Evolutionary conservation across 2,888 invertebrate species (phyloP), one percentile per base, ranked within the genome.

Genomic region (Ypsolopha sequella): DNA sequence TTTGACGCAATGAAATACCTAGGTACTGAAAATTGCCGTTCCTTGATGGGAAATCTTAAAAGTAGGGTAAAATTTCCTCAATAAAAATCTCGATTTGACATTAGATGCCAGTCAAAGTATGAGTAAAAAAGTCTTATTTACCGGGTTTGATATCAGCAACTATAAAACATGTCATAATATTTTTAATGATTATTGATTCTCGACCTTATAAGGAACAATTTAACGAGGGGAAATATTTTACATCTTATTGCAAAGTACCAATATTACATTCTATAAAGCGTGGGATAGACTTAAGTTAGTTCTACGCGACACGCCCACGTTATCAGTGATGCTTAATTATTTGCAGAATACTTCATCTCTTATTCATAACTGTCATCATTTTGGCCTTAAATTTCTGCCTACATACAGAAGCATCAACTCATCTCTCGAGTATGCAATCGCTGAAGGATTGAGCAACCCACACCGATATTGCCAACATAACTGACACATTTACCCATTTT

Each of bases 401-500:
- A 85, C 82, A 65, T 65, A 55, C 69, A 66, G 66, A 68, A 68
- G 63, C 62, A 41, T 35, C 38, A 43, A 74, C 68, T 76, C 80
- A 80, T 79, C 78, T 73, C 63, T 65, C 55, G 53, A 65, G 67
- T 69, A 73, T 73, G 56, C 50, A 9, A 13, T 46, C 44, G 70
- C 71, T 73, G 66, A 64, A 73, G 69, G 62, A 60, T 74, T 78
- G 70, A 65, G 73, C 74, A 78, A 75, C 73, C 73, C 66, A 74
- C 73, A 66, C 68, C 53, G 60, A 9, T 47, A 39, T 51, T 60
- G 66, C 56, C 48, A 58, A 65, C 58, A 58, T 35, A 41, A 50
- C 73, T 74, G 79, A 73, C 80, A 78, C 77, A 71, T 78, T 79
- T 77, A 76, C 76, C 75, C 66, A 73, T 73, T 77, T 74, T 62